Conservation (phyloP, 2,888 invertebrate genomes). For the Cryptus armator region DNA sequence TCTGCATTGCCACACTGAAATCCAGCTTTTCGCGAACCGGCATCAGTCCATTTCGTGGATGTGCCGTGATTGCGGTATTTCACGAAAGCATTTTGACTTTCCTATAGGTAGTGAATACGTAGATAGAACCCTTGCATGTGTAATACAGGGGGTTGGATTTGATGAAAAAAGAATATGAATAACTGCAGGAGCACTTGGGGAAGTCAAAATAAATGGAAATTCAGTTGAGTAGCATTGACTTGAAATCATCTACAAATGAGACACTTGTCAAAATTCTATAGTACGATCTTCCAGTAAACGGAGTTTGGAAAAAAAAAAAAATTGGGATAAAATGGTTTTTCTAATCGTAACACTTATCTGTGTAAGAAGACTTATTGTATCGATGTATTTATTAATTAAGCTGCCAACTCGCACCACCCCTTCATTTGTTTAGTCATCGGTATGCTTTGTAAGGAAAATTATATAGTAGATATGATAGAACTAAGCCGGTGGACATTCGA, state of each 20-base stretch:
- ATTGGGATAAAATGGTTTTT: neutral
- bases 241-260: neutral
- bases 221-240: neutral
- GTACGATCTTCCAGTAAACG: neutral
- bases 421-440: slow-evolving; percentile 10
- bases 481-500: slow-evolving; percentile 69
- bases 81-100: slow-evolving; percentile 8
- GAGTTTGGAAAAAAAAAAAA: neutral
- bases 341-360: neutral
- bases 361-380: neutral
- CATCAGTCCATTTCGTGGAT: slow-evolving; percentile 51
- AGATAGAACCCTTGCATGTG: slow-evolving; percentile 4
- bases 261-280: neutral
- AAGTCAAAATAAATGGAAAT: neutral
- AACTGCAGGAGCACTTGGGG: neutral
- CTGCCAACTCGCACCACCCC: slow-evolving; percentile 14
- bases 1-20: slow-evolving; percentile 62
- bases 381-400: slow-evolving; percentile 2
- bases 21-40: slow-evolving; percentile 41
- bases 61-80: slow-evolving; percentile 23
- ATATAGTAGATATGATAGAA: slow-evolving; percentile 58
- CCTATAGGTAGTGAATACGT: neutral
- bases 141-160: neutral
- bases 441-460: slow-evolving; percentile 16
- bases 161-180: neutral